These are phyloP conservation scores for Shargacucullia verbasci DNA, from an alignment of 2,888 invertebrate genomes.

Conservation along the genomic window DNA sequence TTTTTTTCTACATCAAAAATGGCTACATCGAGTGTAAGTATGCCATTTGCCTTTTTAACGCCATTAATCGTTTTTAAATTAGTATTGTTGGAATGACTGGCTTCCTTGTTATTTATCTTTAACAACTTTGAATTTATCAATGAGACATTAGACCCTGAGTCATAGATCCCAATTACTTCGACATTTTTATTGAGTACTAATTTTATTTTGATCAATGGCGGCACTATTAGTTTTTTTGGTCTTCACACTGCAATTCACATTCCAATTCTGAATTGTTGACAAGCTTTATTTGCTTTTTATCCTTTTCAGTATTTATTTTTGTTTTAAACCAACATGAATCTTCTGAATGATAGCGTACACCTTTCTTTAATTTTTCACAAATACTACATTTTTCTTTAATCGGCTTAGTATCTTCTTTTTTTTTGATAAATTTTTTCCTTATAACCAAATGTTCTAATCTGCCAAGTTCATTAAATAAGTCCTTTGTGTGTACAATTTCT, in stretches of 20 bases:
- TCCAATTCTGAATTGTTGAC: no score
- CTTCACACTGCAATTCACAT: no score
- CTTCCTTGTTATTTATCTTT: constrained; percentile 5
- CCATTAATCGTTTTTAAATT: constrained; percentile 1
- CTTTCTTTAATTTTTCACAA: constrained; percentile 26
- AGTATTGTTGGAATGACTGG: constrained; percentile 1
- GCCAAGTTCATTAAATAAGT: constrained; percentile 15
- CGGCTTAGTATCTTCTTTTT: neutral
- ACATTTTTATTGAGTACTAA: constrained; percentile 17
- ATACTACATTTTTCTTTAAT: constrained; percentile 11
- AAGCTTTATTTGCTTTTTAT: no score
- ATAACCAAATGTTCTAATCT: constrained; percentile 16
- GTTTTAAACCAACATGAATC: no score
- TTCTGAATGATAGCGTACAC: no score
- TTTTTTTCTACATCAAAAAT: constrained; percentile 14
- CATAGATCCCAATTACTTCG: constrained; percentile 25
- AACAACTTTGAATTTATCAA: constrained; percentile 31
- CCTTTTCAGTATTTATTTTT: no score
- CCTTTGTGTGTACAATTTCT: neutral
- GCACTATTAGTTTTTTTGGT: no score
- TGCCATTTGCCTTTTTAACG: no score
- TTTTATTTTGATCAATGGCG: no score
- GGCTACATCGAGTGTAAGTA: constrained; percentile 1
- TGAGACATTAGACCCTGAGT: constrained; percentile 31
- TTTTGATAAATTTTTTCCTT: no score